A percentile compares a stretch with the other conserved stretches of the same genome.
Conservation (phyloP, 2,888 invertebrate genomes). For the Linhomoeus sp. region DNA sequence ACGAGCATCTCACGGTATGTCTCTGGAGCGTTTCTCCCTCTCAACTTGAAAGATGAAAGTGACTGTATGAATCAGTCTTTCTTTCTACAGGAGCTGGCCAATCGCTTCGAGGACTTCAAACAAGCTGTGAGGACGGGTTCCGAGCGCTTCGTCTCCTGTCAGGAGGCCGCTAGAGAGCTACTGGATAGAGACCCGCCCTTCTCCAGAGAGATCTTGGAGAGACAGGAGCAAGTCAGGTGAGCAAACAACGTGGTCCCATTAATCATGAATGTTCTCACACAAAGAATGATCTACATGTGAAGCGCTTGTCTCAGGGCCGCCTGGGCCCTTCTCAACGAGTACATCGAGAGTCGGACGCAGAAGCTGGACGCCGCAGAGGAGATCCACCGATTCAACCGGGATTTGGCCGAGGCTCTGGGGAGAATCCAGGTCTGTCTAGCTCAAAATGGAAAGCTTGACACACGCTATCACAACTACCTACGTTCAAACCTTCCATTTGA, state of each 20-base stretch:
- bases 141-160: constrained; percentile 60
- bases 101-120: constrained; percentile 78
- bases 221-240: constrained; percentile 17
- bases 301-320: too few relatives aligned
- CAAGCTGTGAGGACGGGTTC: constrained; percentile 63
- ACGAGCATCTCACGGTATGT: constrained; percentile 18
- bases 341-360: constrained; percentile 63
- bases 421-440: constrained; percentile 60
- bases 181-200: constrained; percentile 60
- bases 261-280: too few relatives aligned
- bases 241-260: too few relatives aligned
- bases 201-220: constrained; percentile 58
- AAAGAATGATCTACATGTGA: too few relatives aligned
- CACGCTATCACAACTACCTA: too few relatives aligned
- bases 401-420: constrained; percentile 69
- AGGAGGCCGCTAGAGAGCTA: constrained; percentile 67
- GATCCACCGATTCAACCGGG: constrained; percentile 88
- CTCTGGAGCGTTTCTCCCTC: too few relatives aligned
- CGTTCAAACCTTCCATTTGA: too few relatives aligned
- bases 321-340: constrained; percentile 69
- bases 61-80: too few relatives aligned
- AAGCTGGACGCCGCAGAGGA: constrained; percentile 81
- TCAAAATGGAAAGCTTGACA: too few relatives aligned
- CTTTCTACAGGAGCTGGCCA: constrained; percentile 55
- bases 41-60: too few relatives aligned